These are phyloP conservation scores for Struthio camelus DNA, from an alignment of 2,113 vertebrate species.

Conservation along the genomic window DNA sequence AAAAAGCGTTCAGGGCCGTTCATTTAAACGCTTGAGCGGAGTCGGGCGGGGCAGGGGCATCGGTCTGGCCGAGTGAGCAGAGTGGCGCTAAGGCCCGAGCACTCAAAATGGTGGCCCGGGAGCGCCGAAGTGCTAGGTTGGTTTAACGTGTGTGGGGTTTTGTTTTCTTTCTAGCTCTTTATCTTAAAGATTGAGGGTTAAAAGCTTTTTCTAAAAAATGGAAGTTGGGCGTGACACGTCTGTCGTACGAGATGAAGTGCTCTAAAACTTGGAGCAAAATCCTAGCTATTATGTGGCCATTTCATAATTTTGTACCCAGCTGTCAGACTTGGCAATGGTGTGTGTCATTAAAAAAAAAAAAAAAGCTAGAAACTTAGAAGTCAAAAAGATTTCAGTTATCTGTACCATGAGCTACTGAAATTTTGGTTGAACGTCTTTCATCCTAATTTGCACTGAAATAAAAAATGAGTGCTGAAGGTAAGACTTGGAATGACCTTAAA, in stretches of 20 bases:
- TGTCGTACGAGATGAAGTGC: background rate
- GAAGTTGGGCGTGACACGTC: background rate
- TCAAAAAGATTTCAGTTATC: background rate
- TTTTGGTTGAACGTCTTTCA: background rate
- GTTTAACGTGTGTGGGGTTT: background rate
- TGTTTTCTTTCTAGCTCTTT: background rate
- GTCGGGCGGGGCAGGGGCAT: background rate
- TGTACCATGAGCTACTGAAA: background rate
- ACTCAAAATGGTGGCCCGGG: fast-evolving
- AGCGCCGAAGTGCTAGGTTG: background rate
- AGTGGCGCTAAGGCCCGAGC: fast-evolving
- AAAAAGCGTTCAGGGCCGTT: background rate
- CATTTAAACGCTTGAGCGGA: background rate
- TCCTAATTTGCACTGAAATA: background rate
- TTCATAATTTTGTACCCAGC: background rate
- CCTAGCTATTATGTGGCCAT: background rate
- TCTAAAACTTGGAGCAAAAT: background rate
- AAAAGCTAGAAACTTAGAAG: background rate
- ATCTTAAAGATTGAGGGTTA: background rate
- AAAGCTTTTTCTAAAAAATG: background rate
- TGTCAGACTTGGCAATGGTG: background rate
- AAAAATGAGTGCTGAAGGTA: background rate
- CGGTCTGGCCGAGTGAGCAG: too few relatives aligned
- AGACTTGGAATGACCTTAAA: background rate
- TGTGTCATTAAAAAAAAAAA: background rate